Evolutionary conservation across 2,113 vertebrate genomes (phyloP).

Genomic region (Pomatorhinus ruficollis): DNA sequence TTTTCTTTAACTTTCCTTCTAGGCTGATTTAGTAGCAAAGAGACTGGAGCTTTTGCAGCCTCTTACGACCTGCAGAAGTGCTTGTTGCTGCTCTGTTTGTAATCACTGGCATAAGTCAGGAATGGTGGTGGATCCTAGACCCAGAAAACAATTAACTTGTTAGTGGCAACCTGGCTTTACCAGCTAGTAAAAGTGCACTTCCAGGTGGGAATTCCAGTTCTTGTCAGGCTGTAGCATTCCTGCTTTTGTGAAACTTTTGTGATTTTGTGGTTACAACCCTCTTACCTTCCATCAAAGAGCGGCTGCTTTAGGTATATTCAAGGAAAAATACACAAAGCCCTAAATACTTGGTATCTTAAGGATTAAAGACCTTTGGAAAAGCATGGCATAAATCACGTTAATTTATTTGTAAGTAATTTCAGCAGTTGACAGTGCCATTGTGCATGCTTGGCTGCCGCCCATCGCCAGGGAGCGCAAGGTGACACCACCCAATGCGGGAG

Average conservation of each 20-base stretch:
- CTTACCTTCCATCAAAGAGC: background rate
- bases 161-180: background rate
- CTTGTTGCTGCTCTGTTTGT: background rate
- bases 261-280: background rate
- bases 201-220: background rate
- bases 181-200: background rate
- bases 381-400: background rate
- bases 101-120: background rate
- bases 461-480: background rate
- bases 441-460: conserved; percentile 47
- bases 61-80: background rate
- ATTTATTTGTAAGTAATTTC: background rate
- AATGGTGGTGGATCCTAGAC: background rate
- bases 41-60: background rate
- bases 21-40: background rate
- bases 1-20: background rate
- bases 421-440: background rate
- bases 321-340: background rate
- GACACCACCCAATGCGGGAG: background rate
- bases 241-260: background rate
- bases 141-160: background rate
- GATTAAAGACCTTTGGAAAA: background rate
- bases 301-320: background rate
- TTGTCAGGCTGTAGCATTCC: background rate
- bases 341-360: background rate